Conservation (phyloP, 2,888 invertebrate species). For the Morpho helenor region DNA sequence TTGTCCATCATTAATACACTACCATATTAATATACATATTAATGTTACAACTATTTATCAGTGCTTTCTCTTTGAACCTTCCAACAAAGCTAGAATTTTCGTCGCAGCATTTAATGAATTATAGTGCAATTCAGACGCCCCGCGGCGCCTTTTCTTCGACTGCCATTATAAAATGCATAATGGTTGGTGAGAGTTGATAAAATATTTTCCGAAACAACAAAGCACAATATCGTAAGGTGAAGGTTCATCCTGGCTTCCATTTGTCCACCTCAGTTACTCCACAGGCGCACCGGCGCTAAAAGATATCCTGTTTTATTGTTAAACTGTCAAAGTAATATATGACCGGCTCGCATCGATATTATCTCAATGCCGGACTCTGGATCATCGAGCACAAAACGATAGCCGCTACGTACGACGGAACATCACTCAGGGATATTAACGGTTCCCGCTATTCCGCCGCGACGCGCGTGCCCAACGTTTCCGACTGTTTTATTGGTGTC, state of each 20-base stretch:
- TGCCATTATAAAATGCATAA: slow-evolving; percentile 39
- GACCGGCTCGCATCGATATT: slow-evolving; percentile 50
- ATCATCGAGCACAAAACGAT: slow-evolving; percentile 51
- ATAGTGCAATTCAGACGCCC: slow-evolving; percentile 24
- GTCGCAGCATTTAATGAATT: slow-evolving; percentile 34
- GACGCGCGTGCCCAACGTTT: slow-evolving; percentile 53
- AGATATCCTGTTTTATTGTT: slow-evolving; percentile 67
- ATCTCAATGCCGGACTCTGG: slow-evolving; percentile 50
- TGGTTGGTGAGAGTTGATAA: slow-evolving; percentile 42
- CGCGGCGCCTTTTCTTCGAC: slow-evolving; percentile 32
- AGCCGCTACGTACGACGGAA: slow-evolving; percentile 46
- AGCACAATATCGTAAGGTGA: slow-evolving; percentile 43
- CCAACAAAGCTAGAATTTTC: slow-evolving; percentile 40
- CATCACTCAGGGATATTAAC: slow-evolving; percentile 53
- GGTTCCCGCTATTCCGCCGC: slow-evolving; percentile 28
- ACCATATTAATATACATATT: no score
- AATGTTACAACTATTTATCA: slow-evolving; percentile 39
- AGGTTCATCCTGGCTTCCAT: slow-evolving; percentile 56
- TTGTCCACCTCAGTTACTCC: slow-evolving; percentile 43
- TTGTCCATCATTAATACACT: no score
- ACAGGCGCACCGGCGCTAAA: slow-evolving; percentile 48
- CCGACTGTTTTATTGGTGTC: slow-evolving; percentile 70
- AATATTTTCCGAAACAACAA: slow-evolving; percentile 44
- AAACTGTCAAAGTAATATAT: slow-evolving; percentile 66
- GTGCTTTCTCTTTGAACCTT: slow-evolving; percentile 49